Conservation (phyloP, 2,888 invertebrate genomes). For the Alsophila aescularia region DNA sequence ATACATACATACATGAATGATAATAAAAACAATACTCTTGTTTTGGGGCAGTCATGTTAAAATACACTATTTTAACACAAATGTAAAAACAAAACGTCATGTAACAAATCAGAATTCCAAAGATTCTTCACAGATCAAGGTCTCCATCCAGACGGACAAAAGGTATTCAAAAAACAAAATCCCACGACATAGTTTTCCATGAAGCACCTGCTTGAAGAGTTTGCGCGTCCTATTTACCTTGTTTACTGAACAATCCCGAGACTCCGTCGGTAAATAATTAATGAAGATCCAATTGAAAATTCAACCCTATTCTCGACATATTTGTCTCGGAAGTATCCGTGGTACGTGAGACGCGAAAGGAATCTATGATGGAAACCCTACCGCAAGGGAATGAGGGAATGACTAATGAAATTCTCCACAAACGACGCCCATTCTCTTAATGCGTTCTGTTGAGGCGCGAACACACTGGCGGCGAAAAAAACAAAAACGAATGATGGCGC, state of each 20-base stretch:
- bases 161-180: constrained; percentile 23
- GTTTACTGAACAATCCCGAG: constrained; percentile 44
- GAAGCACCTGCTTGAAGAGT: constrained; percentile 25
- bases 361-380: constrained; percentile 62
- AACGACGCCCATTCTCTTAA: constrained; percentile 62
- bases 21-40: too few relatives aligned
- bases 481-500: constrained; percentile 46
- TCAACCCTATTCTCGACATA: constrained; percentile 55
- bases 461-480: constrained; percentile 41
- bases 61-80: too few relatives aligned
- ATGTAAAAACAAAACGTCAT: too few relatives aligned
- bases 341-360: constrained; percentile 54
- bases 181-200: constrained; percentile 21
- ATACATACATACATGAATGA: too few relatives aligned
- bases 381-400: constrained; percentile 59
- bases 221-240: constrained; percentile 43
- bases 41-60: too few relatives aligned
- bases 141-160: neutral
- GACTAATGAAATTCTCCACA: constrained; percentile 68
- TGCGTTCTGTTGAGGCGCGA: constrained; percentile 52
- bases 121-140: neutral
- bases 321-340: constrained; percentile 56
- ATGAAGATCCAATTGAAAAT: constrained; percentile 57
- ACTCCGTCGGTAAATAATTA: constrained; percentile 51
- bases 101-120: too few relatives aligned